Evolutionary conservation across 2,113 vertebrate species (phyloP).

Genomic region (Meleagris gallopavo): DNA sequence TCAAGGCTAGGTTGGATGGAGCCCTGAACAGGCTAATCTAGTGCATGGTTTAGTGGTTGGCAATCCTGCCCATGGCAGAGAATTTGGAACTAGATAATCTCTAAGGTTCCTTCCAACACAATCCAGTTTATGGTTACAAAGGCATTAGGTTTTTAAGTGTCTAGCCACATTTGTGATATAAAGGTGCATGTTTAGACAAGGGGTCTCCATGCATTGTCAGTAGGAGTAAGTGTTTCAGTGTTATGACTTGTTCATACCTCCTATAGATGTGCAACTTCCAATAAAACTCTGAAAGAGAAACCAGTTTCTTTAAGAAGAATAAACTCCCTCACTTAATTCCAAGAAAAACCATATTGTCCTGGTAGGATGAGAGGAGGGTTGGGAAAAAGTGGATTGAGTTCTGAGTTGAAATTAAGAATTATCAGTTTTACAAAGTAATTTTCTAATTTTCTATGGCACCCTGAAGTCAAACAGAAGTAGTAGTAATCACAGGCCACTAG

Average conservation of each 20-base stretch:
- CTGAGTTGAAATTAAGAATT: not conserved
- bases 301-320: not conserved
- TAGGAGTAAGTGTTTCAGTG: not conserved
- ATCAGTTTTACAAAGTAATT: not conserved
- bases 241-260: not conserved
- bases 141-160: accelerated
- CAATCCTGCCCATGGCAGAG: no score
- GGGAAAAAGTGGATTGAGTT: not conserved
- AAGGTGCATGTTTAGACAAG: not conserved
- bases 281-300: not conserved
- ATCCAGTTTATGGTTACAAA: not conserved
- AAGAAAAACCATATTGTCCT: not conserved
- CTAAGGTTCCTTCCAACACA: not conserved
- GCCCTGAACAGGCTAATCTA: no score
- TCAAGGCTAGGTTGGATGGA: no score
- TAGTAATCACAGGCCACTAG: not conserved
- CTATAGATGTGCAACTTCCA: not conserved
- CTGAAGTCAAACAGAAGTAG: not conserved
- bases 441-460: not conserved
- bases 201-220: not conserved
- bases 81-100: not conserved
- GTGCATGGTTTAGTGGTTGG: no score
- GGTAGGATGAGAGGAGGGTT: not conserved
- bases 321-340: not conserved
- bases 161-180: not conserved